These are phyloP conservation scores for Drosophila phalerata DNA, from an alignment of 2,888 invertebrate genomes.

Conservation along the genomic window DNA sequence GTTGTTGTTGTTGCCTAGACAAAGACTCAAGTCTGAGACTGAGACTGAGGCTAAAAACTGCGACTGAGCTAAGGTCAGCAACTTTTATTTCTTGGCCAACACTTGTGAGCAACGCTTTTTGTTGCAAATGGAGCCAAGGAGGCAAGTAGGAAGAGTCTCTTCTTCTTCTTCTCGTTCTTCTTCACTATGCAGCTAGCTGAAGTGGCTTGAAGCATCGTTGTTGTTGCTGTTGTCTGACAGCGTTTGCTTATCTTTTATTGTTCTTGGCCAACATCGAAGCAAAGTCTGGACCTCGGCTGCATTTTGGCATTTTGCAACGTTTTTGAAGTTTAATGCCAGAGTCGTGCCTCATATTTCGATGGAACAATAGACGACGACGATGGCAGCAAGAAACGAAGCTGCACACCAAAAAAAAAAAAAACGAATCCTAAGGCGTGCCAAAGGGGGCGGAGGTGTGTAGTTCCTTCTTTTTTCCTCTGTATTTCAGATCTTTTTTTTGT, in stretches of 20 bases:
- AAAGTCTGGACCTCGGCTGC: conserved; percentile 68
- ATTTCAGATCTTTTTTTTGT: conserved; percentile 7
- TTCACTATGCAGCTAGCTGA: conserved; percentile 38
- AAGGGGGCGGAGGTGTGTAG: conserved; percentile 75
- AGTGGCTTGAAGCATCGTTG: conserved; percentile 58
- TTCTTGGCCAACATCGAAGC: conserved; percentile 76
- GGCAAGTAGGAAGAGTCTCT: conserved; percentile 26
- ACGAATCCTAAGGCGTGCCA: conserved; percentile 67
- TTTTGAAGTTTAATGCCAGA: conserved; percentile 81
- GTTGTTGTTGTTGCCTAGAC: conserved; percentile 66
- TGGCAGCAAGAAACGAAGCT: conserved; percentile 22
- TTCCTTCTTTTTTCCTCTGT: conserved; percentile 19
- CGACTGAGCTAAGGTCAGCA: conserved; percentile 74
- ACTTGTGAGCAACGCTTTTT: conserved; percentile 71
- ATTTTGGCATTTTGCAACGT: conserved; percentile 81
- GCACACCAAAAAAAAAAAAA: conserved; percentile 8
- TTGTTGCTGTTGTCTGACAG: conserved; percentile 53
- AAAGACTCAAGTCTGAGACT: conserved; percentile 58
- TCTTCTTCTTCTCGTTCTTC: conserved; percentile 19
- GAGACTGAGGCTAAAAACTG: conserved; percentile 24
- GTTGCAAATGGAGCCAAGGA: conserved; percentile 60
- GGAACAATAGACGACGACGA: conserved; percentile 70
- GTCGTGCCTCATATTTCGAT: conserved; percentile 81
- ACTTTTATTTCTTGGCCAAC: conserved; percentile 81
- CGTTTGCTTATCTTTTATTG: conserved; percentile 80